Base-by-base conservation (phyloP, 92 coral and sea anemone species). In the Palythoa grandiflora region DNA sequence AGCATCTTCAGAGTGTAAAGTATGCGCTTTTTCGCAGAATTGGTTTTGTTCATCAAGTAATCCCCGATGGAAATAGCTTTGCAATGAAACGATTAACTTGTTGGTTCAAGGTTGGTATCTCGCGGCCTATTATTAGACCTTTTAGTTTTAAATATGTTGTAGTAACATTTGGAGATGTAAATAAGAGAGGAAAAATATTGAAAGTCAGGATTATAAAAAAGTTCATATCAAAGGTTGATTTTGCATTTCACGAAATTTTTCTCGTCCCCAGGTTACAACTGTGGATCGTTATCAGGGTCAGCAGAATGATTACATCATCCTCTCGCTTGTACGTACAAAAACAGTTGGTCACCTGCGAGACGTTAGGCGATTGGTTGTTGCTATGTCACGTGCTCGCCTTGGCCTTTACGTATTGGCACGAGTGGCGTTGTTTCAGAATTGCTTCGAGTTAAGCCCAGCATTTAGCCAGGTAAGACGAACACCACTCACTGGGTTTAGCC, bases 241-340 rank as follows among this genome's bases (percentile, higher is more conserved):
- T 5, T 44, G 7, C 50, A 44, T 44, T 44, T 44, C 50, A 1
- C 61, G 10, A 55, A 3, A 15, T 38, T 13, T 51, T 44, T 28
- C 75, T 68, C 78, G 3, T 16, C 39, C 2, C 59, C 38, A 97
- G 99, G 96, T 97, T 65, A 97, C 99, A 84, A 97, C 99, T 19
- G 99, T 97, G 73, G 99, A 97, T 94, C 98, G 99, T 61, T 97
- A 97, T 97, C 99, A 97, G 87, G 99, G 99, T 12, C 99, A 97
- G 87, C 99, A 97, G 91, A 97, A 97, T 71, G 99, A 97, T 87
- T 97, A 93, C 95, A 95, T 97, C 91, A 97, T 97, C 86, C 93
- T 97, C 44, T 97, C 99, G 12, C 97, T 97, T 50, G 99, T 97
- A 38, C 99, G 99, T 87, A 97, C 99, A 60, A 93, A 88, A 86